Evolutionary conservation across 2,888 invertebrate species (phyloP), one percentile per base, ranked within the genome.

Genomic region (Aspidiotus rigidus): DNA sequence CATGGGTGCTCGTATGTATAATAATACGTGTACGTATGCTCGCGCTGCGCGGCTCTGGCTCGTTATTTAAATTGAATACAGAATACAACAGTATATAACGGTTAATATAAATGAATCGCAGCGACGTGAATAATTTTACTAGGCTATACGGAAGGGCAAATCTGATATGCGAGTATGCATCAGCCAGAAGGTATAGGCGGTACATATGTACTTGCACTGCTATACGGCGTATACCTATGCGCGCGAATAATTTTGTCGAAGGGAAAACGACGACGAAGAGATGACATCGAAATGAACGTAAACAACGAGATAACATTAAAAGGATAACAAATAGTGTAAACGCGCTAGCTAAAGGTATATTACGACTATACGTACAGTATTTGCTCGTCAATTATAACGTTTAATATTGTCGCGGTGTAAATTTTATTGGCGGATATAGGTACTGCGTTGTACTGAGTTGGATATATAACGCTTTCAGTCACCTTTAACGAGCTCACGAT

Each of bases 251-350:
- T 49, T 49, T 49, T n/a, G 49, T 28, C 28, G 28, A 28, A n/a
- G 6, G 49, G 49, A n/a, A 13, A n/a, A n/a, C 49, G 49, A n/a
- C n/a, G 49, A 49, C 49, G 49, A 49, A 28, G 28, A 28, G 28
- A 28, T n/a, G 49, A 49, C 49, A 39, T 59, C 10, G 59, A 59
- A 59, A 59, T 59, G 39, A 59, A 59, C 59, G 28, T 59, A 59
- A 59, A 59, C 59, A 59, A 59, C 59, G 59, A 59, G 59, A 59
- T 59, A 59, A 59, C 59, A 59, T 59, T 16, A 59, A 39, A 59
- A 39, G 59, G 59, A 59, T 59, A 59, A 59, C 59, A 39, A 59
- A 59, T 39, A 59, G 39, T 59, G 59, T 59, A 59, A 16, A 56
- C 39, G 28, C 39, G 28, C 49, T 49, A 11, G 49, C 11, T n/a